Conservation (phyloP, 2,113 vertebrate species). For the Megaceryle maxima region DNA sequence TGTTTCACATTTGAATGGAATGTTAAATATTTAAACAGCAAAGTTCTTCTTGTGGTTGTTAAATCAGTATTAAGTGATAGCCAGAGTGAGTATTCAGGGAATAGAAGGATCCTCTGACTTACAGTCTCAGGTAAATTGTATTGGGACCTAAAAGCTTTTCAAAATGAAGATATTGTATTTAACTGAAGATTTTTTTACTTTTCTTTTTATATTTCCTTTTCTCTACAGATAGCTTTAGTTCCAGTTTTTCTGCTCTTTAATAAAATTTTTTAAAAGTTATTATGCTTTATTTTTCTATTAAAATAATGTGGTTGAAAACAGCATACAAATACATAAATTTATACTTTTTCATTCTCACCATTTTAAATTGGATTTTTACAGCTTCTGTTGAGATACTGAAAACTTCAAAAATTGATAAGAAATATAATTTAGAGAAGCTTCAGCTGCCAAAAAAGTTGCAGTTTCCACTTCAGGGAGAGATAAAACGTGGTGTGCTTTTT, state of each 20-base stretch:
- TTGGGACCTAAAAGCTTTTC: background rate
- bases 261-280: background rate
- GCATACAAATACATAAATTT: background rate
- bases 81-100: background rate
- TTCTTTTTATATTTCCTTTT: background rate
- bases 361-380: background rate
- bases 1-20: slow-evolving; percentile 48
- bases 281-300: background rate
- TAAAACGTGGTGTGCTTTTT: accelerated
- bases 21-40: slow-evolving; percentile 62
- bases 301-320: background rate
- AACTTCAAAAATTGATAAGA: background rate
- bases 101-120: background rate
- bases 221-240: background rate
- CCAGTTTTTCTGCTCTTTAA: background rate
- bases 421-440: background rate
- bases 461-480: background rate
- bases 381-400: background rate
- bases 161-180: background rate
- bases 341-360: background rate
- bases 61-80: slow-evolving; percentile 50
- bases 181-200: background rate
- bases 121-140: background rate
- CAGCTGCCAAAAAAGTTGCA: background rate
- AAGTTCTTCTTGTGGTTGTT: slow-evolving; percentile 33